Base-by-base conservation (phyloP, 2,797 vertebrate species). In the Syndactyla subalaris region DNA sequence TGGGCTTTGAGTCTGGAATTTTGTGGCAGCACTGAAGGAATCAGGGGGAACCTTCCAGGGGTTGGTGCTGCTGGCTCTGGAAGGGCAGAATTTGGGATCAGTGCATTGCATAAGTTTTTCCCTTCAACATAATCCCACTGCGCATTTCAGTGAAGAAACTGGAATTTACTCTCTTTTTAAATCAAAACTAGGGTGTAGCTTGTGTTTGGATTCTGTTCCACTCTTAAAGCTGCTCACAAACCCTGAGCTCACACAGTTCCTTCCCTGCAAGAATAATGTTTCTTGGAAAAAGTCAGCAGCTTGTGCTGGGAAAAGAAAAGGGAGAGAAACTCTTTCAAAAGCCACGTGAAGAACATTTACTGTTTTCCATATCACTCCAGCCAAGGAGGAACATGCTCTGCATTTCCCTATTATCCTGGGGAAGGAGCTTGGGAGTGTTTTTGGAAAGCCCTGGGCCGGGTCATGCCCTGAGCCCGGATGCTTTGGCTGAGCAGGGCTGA, bases 401-500 rank as follows among this genome's bases (percentile, higher is more conserved):
- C 57, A 27, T 86, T 77, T 71, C 73, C 88, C 6, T 4, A 0
- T 48, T 22, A 10, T 81, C 45, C 48, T 7, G 12, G 39, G 49
- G 48, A 66, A 72, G 49, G 62, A 76, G 18, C 26, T 39, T 41
- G 67, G 78, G 1, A 15, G 14, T 11, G 36, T 67, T 67, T 57
- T n/a, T 29, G 1, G 32, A 43, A 73, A 73, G 49, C 29, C 55
- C 27, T 6, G 46, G 57, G 70, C 45, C 10, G 0, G 4, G 19
- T 29, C 0, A 0, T 70, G 48, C 39, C 71, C 65, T 2, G 76
- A 51, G 46, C 34, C 46, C 1, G 1, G 62, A 34, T 17, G 55
- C 22, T 75, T 30, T 17, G 76, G 62, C 38, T 8, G 55, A 54
- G 73, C 4, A 0, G 7, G 1, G 24, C 51, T 26, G 57, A 58